Conservation (phyloP, 2,888 invertebrate species). For the Cryptocheilus praepositus region DNA sequence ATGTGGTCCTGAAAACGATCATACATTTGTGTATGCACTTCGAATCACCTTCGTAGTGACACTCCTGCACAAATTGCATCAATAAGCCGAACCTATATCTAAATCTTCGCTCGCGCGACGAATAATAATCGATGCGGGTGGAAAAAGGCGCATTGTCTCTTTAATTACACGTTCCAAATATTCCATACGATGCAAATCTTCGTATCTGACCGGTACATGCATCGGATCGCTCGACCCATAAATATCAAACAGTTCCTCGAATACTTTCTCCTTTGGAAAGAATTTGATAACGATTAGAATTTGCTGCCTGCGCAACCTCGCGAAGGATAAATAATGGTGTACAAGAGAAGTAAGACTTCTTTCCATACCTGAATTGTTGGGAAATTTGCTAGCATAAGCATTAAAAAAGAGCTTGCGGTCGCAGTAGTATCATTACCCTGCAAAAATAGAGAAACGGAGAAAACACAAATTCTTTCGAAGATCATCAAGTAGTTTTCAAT, state of each 20-base stretch:
- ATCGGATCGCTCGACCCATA: conserved; percentile 72
- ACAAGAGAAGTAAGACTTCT: not conserved
- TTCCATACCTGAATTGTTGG: conserved; percentile 4
- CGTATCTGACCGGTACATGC: conserved; percentile 72
- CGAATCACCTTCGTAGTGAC: not conserved
- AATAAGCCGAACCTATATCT: conserved; percentile 73
- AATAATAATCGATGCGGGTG: conserved; percentile 77
- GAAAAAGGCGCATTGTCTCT: conserved; percentile 78
- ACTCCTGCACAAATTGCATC: not conserved
- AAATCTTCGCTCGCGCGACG: conserved; percentile 75
- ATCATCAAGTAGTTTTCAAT: not conserved
- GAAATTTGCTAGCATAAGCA: conserved; percentile 4
- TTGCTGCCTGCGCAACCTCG: too few relatives aligned
- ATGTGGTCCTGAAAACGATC: conserved; percentile 23
- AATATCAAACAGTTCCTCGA: conserved; percentile 74
- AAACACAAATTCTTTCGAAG: not conserved
- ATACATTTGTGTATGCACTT: not conserved
- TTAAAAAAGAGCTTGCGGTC: not conserved
- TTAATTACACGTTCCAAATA: conserved; percentile 79
- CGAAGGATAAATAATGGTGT: not conserved
- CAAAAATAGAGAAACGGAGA: not conserved
- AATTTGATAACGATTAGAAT: too few relatives aligned
- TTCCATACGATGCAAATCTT: conserved; percentile 77
- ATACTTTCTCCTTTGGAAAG: conserved; percentile 66
- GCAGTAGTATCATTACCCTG: conserved; percentile 1